Evolutionary conservation across 2,113 vertebrate genomes (phyloP).

Genomic region (Cyanoderma ruficeps): DNA sequence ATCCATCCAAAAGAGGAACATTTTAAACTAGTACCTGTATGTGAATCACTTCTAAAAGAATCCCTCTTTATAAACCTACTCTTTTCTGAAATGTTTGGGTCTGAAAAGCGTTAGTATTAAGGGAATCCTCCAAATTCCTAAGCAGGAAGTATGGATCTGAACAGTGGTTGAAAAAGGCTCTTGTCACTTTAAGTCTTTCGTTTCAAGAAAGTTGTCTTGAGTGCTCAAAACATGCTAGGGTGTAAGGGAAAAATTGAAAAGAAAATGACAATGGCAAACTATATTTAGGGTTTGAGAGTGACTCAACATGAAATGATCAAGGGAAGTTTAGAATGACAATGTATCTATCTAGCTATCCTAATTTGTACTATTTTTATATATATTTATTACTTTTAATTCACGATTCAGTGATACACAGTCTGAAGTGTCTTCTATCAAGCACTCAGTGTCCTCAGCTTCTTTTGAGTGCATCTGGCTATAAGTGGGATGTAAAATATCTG

Average conservation of each 20-base stretch:
- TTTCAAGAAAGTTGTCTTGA: slow-evolving; percentile 2
- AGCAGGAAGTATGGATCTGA: background rate
- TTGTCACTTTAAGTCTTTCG: background rate
- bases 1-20: background rate
- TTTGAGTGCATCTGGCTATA: background rate
- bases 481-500: background rate
- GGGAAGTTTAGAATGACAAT: background rate
- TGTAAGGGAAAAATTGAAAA: slow-evolving; percentile 5
- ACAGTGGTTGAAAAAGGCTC: background rate
- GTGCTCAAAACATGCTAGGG: background rate
- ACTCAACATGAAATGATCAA: background rate
- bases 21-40: background rate
- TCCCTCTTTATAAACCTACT: background rate
- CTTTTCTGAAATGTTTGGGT: background rate
- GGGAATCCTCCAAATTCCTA: background rate
- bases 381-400: slow-evolving; percentile 4
- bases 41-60: background rate
- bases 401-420: background rate
- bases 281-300: slow-evolving; percentile 34
- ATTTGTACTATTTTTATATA: background rate
- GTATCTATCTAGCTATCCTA: background rate
- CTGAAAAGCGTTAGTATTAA: background rate
- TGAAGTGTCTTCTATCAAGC: background rate
- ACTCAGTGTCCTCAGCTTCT: background rate
- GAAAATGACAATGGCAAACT: slow-evolving; percentile 14